Evolutionary conservation across 1,140 invertebrate species (phyloP), one percentile per base, ranked within the genome.

Genomic region (Mactra quadrangularis): DNA sequence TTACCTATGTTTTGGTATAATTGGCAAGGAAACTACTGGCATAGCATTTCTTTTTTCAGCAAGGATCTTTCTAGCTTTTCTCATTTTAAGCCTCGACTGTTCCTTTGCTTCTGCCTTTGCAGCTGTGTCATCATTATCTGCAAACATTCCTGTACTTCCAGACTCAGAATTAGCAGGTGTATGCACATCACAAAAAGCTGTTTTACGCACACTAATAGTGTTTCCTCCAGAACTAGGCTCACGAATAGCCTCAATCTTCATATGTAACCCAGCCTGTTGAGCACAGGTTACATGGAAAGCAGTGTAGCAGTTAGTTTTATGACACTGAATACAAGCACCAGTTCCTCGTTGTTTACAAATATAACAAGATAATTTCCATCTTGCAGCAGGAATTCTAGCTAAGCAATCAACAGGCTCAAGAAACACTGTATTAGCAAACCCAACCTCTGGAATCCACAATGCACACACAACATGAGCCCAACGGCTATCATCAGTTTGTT

Each of bases 391-490:
- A 89, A 99, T 99, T 85, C 97, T 97, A 91, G 98, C 96, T 86
- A 99, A 97, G 74, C 97, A 98, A 93, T 99, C 95, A 87, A 99
- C 98, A 4, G 99, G 99, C 93, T 99, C 99, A 66, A 99, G 94
- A 93, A 99, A 99, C 0, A 93, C 92, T 53, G 92, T 92, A 86
- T 99, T 99, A 1, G 98, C 98, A 94, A 99, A 99, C 84, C 97
- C 95, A 22, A 99, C 98, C 95, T 99, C 98, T 3, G 98, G 99
- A 90, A 99, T 99, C 98, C 98, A 99, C 6, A 99, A 93, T 1
- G 98, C 98, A 93, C 99, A 99, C 0, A 99, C 97, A 3, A 99
- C 98, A 94, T 99, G 99, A 27, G 98, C 98, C 99, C 99, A 99
- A 4, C 96, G 96, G 0, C 97, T 96, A 93, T 97, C 95, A 93